Evolutionary conservation across 2,888 invertebrate genomes (phyloP).

Genomic region (Bembecia ichneumoniformis): DNA sequence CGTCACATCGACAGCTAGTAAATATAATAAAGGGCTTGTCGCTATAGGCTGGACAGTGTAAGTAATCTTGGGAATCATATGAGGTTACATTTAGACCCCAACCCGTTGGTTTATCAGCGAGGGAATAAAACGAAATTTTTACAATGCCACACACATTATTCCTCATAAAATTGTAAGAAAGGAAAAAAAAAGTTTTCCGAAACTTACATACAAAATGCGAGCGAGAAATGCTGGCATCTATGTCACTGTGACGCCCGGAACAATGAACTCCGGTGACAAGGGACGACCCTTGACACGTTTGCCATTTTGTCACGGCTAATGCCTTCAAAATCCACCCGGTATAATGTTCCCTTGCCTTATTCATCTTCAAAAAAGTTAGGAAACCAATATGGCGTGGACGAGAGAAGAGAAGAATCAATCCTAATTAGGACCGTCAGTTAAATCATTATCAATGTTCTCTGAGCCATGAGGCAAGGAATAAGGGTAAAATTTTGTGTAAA

Average conservation of each 20-base stretch:
- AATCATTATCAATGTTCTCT: too few species aligned
- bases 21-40: too few species aligned
- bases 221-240: not conserved
- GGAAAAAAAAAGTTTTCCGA: not conserved
- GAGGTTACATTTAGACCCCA: too few species aligned
- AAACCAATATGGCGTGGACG: conserved; percentile 20
- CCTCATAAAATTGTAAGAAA: not conserved
- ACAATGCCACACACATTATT: too few species aligned
- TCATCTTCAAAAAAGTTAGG: conserved; percentile 3
- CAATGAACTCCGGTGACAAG: conserved; percentile 10
- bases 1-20: too few species aligned
- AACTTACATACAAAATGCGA: not conserved
- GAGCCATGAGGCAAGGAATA: too few species aligned
- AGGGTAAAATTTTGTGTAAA: too few species aligned
- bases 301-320: conserved; percentile 16
- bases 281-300: conserved; percentile 10
- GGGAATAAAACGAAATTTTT: too few species aligned
- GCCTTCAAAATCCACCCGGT: conserved; percentile 1
- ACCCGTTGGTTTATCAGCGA: too few species aligned
- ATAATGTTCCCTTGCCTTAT: conserved; percentile 6
- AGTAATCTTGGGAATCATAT: too few species aligned
- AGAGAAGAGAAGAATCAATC: conserved; percentile 20
- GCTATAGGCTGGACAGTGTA: too few species aligned
- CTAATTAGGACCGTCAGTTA: conserved; percentile 22
- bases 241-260: conserved; percentile 1